Percentiles rank a stretch among this genome's conserved stretches.
These are phyloP conservation scores for Otis tarda DNA, from an alignment of 2,113 vertebrate genomes.

Conservation along the genomic window DNA sequence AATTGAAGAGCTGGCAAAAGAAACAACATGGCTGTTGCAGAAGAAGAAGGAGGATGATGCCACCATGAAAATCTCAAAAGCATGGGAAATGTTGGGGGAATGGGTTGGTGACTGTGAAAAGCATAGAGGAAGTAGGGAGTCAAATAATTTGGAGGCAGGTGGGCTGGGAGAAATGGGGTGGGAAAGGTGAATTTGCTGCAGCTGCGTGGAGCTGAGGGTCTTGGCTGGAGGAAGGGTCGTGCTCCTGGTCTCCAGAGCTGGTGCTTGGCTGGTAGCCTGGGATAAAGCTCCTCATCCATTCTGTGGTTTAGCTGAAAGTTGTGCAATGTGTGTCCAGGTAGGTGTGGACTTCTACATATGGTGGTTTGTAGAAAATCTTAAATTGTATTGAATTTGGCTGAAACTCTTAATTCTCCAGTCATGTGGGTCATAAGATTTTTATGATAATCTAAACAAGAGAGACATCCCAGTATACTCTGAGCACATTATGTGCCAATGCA, in stretches of 20 bases:
- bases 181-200: background rate
- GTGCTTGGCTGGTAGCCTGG: background rate
- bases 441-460: background rate
- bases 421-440: background rate
- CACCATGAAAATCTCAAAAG: background rate
- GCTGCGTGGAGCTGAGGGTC: background rate
- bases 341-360: rapidly evolving
- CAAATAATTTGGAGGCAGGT: background rate
- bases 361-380: background rate
- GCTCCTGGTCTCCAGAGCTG: background rate
- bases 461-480: background rate
- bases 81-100: rapidly evolving
- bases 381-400: background rate
- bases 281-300: rapidly evolving
- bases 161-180: background rate
- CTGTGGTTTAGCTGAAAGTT: background rate
- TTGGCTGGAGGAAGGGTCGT: background rate
- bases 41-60: background rate
- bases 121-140: rapidly evolving
- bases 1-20: background rate
- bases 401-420: background rate
- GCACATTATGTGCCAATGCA: rapidly evolving
- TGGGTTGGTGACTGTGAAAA: background rate
- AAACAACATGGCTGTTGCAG: background rate
- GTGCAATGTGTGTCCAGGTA: rapidly evolving